Base-by-base conservation (phyloP, 1,140 invertebrate genomes). In the Sitophilus oryzae region DNA sequence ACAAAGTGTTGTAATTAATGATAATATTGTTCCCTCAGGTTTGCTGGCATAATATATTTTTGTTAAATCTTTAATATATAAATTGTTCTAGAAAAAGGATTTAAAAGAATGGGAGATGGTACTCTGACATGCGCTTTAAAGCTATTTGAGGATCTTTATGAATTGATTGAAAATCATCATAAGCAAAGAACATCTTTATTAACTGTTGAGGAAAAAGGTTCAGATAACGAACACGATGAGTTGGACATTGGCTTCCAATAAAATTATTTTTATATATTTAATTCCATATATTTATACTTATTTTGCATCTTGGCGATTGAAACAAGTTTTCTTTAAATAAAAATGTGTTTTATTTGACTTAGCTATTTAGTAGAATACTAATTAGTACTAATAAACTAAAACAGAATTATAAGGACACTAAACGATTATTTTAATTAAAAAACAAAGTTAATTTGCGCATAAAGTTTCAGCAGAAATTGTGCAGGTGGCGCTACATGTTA, bases 1-100 rank as follows among this genome's bases (percentile, higher is more conserved):
- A 19, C 83, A 86, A 60, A 75, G 71, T 14, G 72, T 85, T 1
- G 64, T 65, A 34, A 77, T 86, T 3, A 74, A 76, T 42, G 75
- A 75, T 20, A 67, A 64, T 23, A 71, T 76, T 38, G 72, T 79
- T 58, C 82, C 83, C 15, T 68, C 74, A 46, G 62, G 67, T 67
- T 56, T 56, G 16, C 11, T 14, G 14, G 38, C 49, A 45, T 53
- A 37, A 52, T 40, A 40, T 18, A 21, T 16, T 23, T 23, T 42
- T 51, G 14, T 56, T 3, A 36, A 48, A 21, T 15, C 16, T 38
- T 52, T 43, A n/a, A 14, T 38, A 48, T 53, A 23, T 42, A 43
- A 52, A 19, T 60, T 45, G 25, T 63, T 63, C 35, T 41, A 70
- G 68, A 57, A 36, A 67, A 63, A 55, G 60, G 60, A 15, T 70